Percentiles rank a stretch among this genome's conserved stretches.
Evolutionary conservation across 2,888 invertebrate species (phyloP).

Genomic region (Masnerella sp.): DNA sequence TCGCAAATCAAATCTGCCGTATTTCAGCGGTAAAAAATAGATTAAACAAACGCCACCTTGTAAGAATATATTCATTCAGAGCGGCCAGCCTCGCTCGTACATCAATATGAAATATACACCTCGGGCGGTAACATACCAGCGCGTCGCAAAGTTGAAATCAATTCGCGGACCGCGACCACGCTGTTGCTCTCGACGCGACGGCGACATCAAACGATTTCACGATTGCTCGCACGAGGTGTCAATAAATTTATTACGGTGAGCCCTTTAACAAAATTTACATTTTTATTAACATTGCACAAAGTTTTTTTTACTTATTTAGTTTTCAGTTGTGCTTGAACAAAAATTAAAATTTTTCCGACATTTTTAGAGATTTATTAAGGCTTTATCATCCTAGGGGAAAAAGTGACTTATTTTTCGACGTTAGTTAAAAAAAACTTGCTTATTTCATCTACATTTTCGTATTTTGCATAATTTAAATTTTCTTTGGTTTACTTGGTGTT

Average conservation of each 20-base stretch:
- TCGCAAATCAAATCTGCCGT: slow-evolving; percentile 6
- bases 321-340: too few species aligned
- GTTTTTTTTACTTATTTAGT: background rate
- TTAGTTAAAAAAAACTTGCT: too few species aligned
- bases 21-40: slow-evolving; percentile 12
- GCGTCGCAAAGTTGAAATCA: slow-evolving; percentile 27
- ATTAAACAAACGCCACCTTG: slow-evolving; percentile 20
- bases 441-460: too few species aligned
- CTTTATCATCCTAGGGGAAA: too few species aligned
- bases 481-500: too few species aligned
- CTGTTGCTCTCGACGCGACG: slow-evolving; percentile 14
- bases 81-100: slow-evolving; percentile 8
- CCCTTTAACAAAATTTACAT: background rate
- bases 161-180: slow-evolving; percentile 12
- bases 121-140: slow-evolving; percentile 25
- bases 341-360: too few species aligned
- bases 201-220: slow-evolving; percentile 32
- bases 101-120: slow-evolving; percentile 42
- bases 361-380: too few species aligned
- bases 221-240: slow-evolving; percentile 1
- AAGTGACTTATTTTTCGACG: too few species aligned
- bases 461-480: too few species aligned
- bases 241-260: slow-evolving; percentile 17
- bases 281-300: too few species aligned
- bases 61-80: slow-evolving; percentile 14